Evolutionary conservation across 2,888 invertebrate genomes (phyloP).

Genomic region (Amphimallon solstitiale): DNA sequence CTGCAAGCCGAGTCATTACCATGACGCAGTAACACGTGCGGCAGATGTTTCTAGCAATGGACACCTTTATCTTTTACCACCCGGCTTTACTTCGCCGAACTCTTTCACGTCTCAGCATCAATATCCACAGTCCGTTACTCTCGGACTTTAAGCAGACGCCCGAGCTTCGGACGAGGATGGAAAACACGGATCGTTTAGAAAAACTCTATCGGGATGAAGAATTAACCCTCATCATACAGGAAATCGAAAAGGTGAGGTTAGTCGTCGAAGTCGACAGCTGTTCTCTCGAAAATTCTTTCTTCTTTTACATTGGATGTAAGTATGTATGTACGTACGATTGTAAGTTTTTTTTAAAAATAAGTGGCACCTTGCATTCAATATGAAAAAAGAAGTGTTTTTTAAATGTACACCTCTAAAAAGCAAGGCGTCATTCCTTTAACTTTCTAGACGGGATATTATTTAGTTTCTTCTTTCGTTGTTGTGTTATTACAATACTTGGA

Average conservation of each 20-base stretch:
- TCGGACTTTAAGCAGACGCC: neutral
- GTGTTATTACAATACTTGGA: too few species aligned
- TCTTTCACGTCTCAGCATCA: slow-evolving; percentile 8
- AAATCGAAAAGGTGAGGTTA: slow-evolving; percentile 34
- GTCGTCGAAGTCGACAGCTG: slow-evolving; percentile 30
- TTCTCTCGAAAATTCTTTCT: slow-evolving; percentile 21
- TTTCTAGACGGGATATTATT: too few species aligned
- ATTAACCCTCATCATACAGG: slow-evolving; percentile 31
- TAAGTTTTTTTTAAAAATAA: slow-evolving; percentile 24
- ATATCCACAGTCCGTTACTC: slow-evolving; percentile 9
- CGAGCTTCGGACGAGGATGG: neutral
- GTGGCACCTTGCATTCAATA: slow-evolving; percentile 33
- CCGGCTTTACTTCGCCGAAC: slow-evolving; percentile 36
- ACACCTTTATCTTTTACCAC: slow-evolving; percentile 45
- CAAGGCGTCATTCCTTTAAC: too few species aligned
- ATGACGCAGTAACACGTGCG: slow-evolving; percentile 46
- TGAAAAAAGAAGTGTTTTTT: neutral
- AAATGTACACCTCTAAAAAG: neutral
- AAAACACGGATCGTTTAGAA: neutral
- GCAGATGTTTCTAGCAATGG: slow-evolving; percentile 45
- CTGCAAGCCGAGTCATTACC: slow-evolving; percentile 45
- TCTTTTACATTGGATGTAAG: neutral
- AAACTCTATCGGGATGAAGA: neutral
- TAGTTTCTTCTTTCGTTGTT: too few species aligned
- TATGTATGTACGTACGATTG: too few species aligned